Evolutionary conservation across 2,113 vertebrate species (phyloP), one percentile per base, ranked within the genome.

Genomic region (Aptenodytes forsteri): DNA sequence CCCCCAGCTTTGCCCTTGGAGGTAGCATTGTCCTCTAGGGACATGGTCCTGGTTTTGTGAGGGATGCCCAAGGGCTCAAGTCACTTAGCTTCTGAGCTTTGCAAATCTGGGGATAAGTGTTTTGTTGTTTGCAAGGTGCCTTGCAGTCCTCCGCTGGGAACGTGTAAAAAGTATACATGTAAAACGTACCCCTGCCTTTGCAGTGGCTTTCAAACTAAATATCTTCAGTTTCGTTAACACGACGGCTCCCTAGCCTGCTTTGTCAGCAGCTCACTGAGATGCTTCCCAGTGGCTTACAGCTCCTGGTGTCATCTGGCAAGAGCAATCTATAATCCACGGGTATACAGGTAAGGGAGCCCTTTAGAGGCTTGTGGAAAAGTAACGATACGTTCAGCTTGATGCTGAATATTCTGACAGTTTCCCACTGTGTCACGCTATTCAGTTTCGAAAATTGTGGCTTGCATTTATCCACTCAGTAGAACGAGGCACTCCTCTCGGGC

Each of bases 201-300:
- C 75, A 82, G 34, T 61, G 55, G 72, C 87, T 87, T 97, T 86
- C 86, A 17, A 79, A 87, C 65, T 56, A 85, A 95, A 16, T 27
- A 36, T 32, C 20, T 83, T 79, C 16, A 88, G 62, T 75, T 77
- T 90, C 9, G 0, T 76, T 93, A 64, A 47, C 36, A 55, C 0
- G 0, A 27, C 2, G 3, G 44, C 56, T 95, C 52, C 72, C 73
- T 76, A 52, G 52, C 73, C 67, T 96, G 89, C 95, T 96, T 75
- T 97, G 94, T 97, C 76, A 97, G 93, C 92, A 94, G 49, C 93
- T 97, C 72, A 36, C 59, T 34, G 77, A 93, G 95, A 89, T 94
- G 69, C 67, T 91, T 92, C 90, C 67, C 84, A 61, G 67, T 92
- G 83, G 84, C 27, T 95, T 97, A 89, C 56, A 89, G 69, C 69